Percentiles rank a stretch among this genome's conserved stretches.
These are phyloP conservation scores for Lutra lutra DNA, from an alignment of 2,797 vertebrate genomes.

Conservation along the genomic window DNA sequence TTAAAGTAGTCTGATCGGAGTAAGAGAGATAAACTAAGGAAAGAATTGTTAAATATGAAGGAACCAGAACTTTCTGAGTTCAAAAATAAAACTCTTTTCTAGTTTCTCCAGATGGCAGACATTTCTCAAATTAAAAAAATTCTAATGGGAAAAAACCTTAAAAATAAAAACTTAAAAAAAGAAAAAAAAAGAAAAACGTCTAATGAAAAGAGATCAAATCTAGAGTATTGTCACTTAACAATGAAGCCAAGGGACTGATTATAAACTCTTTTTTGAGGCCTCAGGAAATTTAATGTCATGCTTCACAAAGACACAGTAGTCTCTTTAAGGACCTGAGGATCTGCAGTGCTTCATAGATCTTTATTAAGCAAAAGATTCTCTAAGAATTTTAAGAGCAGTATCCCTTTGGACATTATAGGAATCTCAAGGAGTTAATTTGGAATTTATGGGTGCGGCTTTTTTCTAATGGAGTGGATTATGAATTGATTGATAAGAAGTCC, in stretches of 20 bases:
- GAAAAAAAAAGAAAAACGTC: not conserved
- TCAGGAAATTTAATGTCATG: not conserved
- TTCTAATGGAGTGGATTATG: not conserved
- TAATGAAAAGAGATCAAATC: constrained; percentile 24
- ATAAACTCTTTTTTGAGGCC: constrained; percentile 5
- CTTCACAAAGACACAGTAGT: not conserved
- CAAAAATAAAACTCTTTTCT: constrained; percentile 66
- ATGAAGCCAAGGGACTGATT: not conserved
- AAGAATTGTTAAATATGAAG: constrained; percentile 59
- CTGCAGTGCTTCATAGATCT: not conserved
- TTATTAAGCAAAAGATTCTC: not conserved
- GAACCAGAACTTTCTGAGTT: constrained; percentile 21
- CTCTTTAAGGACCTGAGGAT: not conserved
- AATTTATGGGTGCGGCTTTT: constrained; percentile 27
- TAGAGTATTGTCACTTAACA: constrained; percentile 41
- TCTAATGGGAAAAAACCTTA: constrained; percentile 8
- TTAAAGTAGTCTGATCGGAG: not conserved
- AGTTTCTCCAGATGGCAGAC: constrained; percentile 52
- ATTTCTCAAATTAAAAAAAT: constrained; percentile 55
- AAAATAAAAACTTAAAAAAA: not conserved
- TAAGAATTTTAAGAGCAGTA: constrained; percentile 11
- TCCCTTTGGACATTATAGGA: not conserved
- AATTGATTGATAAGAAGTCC: not conserved
- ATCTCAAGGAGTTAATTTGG: not conserved
- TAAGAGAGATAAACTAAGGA: constrained; percentile 49